Evolutionary conservation across 2,113 vertebrate genomes (phyloP).

Genomic region (Vidua chalybeata): DNA sequence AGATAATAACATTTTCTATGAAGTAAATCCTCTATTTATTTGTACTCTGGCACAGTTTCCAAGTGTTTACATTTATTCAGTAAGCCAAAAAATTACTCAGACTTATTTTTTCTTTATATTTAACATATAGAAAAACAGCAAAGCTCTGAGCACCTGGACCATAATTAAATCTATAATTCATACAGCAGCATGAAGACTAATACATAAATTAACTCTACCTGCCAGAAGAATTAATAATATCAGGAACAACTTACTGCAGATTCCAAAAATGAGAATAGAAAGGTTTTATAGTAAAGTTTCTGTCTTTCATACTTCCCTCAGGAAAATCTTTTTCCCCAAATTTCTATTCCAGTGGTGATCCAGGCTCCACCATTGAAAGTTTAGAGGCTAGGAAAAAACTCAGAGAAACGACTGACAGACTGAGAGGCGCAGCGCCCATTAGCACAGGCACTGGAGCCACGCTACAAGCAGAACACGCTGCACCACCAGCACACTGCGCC

Average conservation of each 20-base stretch:
- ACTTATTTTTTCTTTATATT: constrained; percentile 38
- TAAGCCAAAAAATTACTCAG: constrained; percentile 35
- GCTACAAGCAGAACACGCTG: rapidly evolving
- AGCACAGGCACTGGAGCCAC: neutral
- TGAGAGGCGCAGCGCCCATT: rapidly evolving
- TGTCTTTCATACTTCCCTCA: neutral
- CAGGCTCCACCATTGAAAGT: neutral
- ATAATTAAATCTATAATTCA: constrained; percentile 62
- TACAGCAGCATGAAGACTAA: constrained; percentile 3
- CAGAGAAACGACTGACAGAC: neutral
- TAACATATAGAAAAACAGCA: neutral
- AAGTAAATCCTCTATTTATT: constrained; percentile 44
- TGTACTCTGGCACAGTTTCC: neutral
- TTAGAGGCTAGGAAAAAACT: neutral
- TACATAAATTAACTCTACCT: constrained; percentile 30
- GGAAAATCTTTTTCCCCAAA: neutral
- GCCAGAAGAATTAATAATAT: constrained; percentile 26
- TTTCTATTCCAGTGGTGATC: neutral
- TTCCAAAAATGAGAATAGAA: neutral
- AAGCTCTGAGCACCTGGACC: constrained; percentile 33
- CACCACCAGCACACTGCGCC: neutral
- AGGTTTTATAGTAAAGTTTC: neutral
- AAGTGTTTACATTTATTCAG: constrained; percentile 25
- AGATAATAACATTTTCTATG: neutral
- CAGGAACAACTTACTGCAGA: neutral